Evolutionary conservation across 92 coral and sea anemone species (phyloP).

Genomic region (Epizoanthus illoricatus): DNA sequence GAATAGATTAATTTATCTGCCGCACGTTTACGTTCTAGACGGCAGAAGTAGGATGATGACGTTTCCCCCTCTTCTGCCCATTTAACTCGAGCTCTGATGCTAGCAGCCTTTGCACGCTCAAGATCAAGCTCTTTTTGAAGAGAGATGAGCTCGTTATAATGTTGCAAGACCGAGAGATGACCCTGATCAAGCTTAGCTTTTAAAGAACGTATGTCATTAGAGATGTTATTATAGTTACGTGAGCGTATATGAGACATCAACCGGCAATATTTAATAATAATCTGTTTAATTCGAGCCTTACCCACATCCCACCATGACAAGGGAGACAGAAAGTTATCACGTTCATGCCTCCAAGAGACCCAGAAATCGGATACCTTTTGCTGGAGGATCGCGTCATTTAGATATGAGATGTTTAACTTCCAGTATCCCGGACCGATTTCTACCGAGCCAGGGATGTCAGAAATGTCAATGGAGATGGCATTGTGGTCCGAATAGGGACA

Average conservation of each 20-base stretch:
- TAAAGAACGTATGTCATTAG: not conserved
- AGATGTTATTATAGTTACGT: not conserved
- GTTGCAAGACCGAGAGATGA: not conserved
- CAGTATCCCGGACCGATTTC: conserved; percentile 20
- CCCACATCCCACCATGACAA: not conserved
- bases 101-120: not conserved
- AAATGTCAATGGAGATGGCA: not conserved
- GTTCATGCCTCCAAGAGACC: not conserved
- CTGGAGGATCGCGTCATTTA: not conserved
- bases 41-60: not conserved
- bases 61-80: not conserved
- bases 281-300: not conserved
- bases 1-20: not conserved
- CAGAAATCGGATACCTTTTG: not conserved
- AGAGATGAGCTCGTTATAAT: not conserved
- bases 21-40: not conserved
- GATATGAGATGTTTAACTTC: conserved; percentile 36
- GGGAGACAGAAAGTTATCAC: not conserved
- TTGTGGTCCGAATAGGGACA: conserved; percentile 46
- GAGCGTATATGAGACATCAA: not conserved
- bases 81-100: not conserved
- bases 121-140: not conserved
- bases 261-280: not conserved
- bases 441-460: not conserved
- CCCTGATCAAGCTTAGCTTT: not conserved